Evolutionary conservation across 2,797 vertebrate genomes (phyloP).

Genomic region (Acanthurus lineatus): DNA sequence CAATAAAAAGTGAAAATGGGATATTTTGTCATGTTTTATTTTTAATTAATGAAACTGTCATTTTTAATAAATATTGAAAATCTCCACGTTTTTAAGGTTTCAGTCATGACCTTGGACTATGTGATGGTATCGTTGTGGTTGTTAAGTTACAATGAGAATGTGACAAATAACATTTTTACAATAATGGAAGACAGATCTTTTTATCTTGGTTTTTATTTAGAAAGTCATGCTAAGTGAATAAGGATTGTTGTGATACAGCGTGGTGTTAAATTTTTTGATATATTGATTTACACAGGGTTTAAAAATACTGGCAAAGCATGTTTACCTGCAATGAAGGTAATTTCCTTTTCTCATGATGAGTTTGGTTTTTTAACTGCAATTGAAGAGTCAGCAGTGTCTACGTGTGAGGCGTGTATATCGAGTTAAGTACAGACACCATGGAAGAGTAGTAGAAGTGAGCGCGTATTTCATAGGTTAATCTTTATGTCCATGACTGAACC

Average conservation of each 20-base stretch:
- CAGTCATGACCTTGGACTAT: neutral
- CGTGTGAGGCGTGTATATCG: conserved; percentile 61
- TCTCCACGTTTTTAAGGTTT: neutral
- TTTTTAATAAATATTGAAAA: neutral
- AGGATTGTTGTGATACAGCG: too few relatives aligned
- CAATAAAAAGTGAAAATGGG: conserved; percentile 81
- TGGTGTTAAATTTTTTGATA: too few relatives aligned
- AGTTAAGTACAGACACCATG: neutral
- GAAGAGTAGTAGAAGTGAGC: too few relatives aligned
- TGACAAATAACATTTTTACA: neutral
- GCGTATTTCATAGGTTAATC: conserved; percentile 40
- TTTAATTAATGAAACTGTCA: neutral
- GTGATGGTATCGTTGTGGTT: neutral
- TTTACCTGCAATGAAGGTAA: neutral
- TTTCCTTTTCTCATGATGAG: neutral
- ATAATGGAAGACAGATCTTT: neutral
- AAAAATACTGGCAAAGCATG: neutral
- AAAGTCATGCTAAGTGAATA: neutral
- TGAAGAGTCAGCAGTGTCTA: conserved; percentile 31
- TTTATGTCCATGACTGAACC: neutral
- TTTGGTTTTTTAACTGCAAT: too few relatives aligned
- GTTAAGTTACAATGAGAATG: neutral
- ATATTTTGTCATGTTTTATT: neutral
- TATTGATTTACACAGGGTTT: too few relatives aligned
- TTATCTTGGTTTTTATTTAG: neutral